Conservation (phyloP, 2,888 invertebrate species). For the Cacoxenus indagator region DNA sequence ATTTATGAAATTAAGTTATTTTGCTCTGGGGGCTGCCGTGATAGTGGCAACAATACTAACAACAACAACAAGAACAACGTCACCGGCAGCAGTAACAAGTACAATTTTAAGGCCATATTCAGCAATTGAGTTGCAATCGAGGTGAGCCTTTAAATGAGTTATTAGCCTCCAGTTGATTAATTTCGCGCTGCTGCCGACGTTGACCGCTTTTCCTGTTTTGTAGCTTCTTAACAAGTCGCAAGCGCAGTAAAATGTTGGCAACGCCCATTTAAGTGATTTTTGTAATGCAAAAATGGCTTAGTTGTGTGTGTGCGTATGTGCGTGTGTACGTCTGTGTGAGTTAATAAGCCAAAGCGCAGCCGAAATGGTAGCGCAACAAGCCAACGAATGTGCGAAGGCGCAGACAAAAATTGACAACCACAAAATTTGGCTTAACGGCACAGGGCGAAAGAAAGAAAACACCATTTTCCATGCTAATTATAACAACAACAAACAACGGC, state of each 20-base stretch:
- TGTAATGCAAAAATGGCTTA: neutral
- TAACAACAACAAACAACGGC: constrained; percentile 4
- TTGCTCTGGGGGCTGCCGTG: constrained; percentile 58
- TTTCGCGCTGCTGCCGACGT: constrained; percentile 39
- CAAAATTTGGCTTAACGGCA: neutral
- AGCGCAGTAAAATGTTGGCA: constrained; percentile 31
- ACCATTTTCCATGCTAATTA: constrained; percentile 18
- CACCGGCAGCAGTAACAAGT: constrained; percentile 15
- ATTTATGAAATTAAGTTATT: constrained; percentile 69
- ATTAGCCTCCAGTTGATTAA: constrained; percentile 57
- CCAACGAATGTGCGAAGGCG: too few relatives aligned
- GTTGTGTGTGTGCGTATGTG: neutral
- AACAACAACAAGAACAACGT: constrained; percentile 35
- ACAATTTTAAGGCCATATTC: constrained; percentile 35
- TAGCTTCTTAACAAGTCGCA: neutral
- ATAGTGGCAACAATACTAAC: constrained; percentile 24
- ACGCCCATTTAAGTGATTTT: constrained; percentile 47
- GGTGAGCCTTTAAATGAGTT: constrained; percentile 55
- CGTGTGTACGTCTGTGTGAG: neutral
- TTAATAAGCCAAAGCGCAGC: neutral
- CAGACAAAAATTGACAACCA: neutral
- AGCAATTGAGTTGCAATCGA: constrained; percentile 36
- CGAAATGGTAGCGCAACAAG: neutral
- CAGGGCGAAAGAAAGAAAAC: neutral
- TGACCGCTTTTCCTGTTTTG: constrained; percentile 40